phyloP scores from a whole-genome alignment of 2,888 invertebrate genomes.

The Lamproptera curius region DNA sequence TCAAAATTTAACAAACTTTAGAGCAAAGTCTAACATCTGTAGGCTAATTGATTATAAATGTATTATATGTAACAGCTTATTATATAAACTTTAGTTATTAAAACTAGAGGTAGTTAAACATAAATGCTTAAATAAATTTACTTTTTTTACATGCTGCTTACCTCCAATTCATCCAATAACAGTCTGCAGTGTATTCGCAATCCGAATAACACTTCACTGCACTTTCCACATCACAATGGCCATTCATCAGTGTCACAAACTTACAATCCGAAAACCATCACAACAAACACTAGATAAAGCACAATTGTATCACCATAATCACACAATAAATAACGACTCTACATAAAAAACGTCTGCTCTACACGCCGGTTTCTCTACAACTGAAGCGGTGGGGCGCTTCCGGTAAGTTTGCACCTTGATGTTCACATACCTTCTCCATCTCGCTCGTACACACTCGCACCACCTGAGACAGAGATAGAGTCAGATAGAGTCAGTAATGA shows the following conservation, averaged over 20 bases:
- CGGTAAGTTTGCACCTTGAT: constrained; percentile 19
- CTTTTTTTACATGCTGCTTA: constrained; percentile 26
- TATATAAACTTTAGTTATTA: no score
- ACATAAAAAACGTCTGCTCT: constrained; percentile 25
- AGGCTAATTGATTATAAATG: no score
- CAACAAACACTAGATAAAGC: constrained; percentile 4
- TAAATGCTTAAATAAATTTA: no score
- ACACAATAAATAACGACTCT: not conserved
- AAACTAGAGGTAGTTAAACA: no score
- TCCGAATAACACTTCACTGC: constrained; percentile 25
- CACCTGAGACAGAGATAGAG: constrained; percentile 15
- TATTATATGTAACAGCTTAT: no score
- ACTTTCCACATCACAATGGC: constrained; percentile 18
- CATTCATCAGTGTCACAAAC: constrained; percentile 19
- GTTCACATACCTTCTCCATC: no score
- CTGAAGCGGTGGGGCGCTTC: constrained; percentile 43
- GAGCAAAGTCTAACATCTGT: no score
- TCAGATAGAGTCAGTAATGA: constrained; percentile 10
- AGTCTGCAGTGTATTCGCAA: constrained; percentile 25
- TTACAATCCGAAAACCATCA: constrained; percentile 6
- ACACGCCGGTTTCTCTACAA: constrained; percentile 33
- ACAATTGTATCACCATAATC: constrained; percentile 3
- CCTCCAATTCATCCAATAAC: constrained; percentile 38
- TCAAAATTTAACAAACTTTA: no score
- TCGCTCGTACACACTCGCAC: constrained; percentile 10